A percentile compares a stretch with the other conserved stretches of the same genome.
Conservation (phyloP, 2,797 vertebrate species). For the Apodemus agrarius region DNA sequence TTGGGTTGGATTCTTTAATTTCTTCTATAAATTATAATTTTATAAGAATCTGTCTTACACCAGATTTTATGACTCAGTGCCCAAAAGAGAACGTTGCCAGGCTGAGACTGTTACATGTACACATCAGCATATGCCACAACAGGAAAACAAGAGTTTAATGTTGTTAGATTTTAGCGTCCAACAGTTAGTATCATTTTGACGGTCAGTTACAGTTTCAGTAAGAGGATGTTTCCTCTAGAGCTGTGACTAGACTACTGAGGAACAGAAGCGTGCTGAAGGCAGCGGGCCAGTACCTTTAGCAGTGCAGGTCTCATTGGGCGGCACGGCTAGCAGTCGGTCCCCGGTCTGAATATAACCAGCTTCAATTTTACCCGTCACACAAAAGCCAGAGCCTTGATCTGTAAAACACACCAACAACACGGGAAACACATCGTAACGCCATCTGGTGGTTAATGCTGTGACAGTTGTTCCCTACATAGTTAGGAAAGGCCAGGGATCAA, state of each 20-base stretch:
- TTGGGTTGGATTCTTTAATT: slow-evolving; percentile 12
- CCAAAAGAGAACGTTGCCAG: slow-evolving; percentile 56
- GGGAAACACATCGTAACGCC: not conserved
- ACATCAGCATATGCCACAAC: slow-evolving; percentile 85
- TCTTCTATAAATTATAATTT: slow-evolving; percentile 54
- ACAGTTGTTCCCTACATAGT: not conserved
- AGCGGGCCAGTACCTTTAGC: slow-evolving; percentile 93
- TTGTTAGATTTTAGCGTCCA: slow-evolving; percentile 87
- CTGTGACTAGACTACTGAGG: slow-evolving; percentile 71
- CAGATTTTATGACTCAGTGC: slow-evolving; percentile 54
- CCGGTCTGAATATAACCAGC: slow-evolving; percentile 96
- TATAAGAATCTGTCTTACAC: slow-evolving; percentile 50
- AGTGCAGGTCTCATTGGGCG: slow-evolving; percentile 98
- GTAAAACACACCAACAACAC: slow-evolving; percentile 75
- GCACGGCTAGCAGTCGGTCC: slow-evolving; percentile 95
- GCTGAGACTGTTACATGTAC: slow-evolving; percentile 68
- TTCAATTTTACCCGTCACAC: slow-evolving; percentile 98
- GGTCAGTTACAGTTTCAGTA: slow-evolving; percentile 87
- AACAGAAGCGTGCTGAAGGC: slow-evolving; percentile 79
- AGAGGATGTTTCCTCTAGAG: slow-evolving; percentile 83
- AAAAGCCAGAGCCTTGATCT: slow-evolving; percentile 99
- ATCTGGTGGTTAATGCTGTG: not conserved
- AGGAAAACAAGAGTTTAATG: slow-evolving; percentile 88
- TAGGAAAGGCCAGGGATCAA: slow-evolving; percentile 20
- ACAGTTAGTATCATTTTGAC: slow-evolving; percentile 91